A percentile compares a stretch with the other conserved stretches of the same genome.
phyloP scores from a whole-genome alignment of 2,888 invertebrate species.

The Scaeva pyrastri region DNA sequence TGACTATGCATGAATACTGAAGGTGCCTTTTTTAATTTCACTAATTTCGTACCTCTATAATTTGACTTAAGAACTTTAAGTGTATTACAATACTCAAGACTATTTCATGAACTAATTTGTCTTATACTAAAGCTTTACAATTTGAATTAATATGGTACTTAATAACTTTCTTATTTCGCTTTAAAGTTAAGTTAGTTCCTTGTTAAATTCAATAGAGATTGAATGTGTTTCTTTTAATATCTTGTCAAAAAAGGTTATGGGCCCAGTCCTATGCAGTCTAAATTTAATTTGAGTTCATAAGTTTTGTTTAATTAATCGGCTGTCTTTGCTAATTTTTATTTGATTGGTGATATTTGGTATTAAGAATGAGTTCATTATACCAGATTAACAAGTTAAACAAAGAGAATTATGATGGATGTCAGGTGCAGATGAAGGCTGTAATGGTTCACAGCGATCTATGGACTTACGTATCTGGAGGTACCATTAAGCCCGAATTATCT shows the following conservation, averaged over 20 bases:
- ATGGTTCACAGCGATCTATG: background rate
- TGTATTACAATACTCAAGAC: too few relatives aligned
- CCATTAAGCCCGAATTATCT: background rate
- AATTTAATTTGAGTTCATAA: background rate
- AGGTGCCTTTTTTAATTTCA: too few relatives aligned
- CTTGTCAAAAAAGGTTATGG: background rate
- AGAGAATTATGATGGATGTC: background rate
- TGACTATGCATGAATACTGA: too few relatives aligned
- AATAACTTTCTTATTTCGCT: too few relatives aligned
- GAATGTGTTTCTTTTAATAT: background rate
- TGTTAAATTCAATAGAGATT: too few relatives aligned
- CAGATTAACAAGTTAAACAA: background rate
- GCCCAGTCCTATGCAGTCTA: background rate
- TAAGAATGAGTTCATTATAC: background rate
- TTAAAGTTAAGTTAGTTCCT: too few relatives aligned
- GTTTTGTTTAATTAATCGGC: too few relatives aligned
- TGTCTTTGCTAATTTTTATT: background rate
- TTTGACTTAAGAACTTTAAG: too few relatives aligned
- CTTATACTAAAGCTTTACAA: too few relatives aligned
- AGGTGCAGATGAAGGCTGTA: conserved; percentile 1
- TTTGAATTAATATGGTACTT: too few relatives aligned
- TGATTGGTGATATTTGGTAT: background rate
- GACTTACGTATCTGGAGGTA: background rate
- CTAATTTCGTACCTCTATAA: too few relatives aligned
- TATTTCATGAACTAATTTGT: background rate